Conservation (phyloP, 2,888 invertebrate species). For the Euzophera pinguis region DNA sequence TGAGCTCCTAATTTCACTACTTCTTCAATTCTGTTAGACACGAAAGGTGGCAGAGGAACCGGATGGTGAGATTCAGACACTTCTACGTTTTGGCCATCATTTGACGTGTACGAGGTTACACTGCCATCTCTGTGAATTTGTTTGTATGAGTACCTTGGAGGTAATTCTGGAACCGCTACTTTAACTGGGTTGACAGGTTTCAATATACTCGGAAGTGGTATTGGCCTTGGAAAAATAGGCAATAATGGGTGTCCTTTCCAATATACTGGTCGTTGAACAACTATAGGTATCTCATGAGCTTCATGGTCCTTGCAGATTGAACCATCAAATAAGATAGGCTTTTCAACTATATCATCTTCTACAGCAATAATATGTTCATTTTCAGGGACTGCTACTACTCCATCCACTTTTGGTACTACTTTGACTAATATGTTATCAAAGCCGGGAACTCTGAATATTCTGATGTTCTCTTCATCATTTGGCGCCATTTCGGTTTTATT, state of each 20-base stretch:
- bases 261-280: background rate
- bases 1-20: slow-evolving; percentile 18
- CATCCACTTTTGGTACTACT: slow-evolving; percentile 24
- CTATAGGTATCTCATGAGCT: background rate
- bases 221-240: background rate
- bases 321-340: slow-evolving; percentile 1
- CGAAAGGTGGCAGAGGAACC: slow-evolving; percentile 26
- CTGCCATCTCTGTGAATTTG: slow-evolving; percentile 30
- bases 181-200: slow-evolving; percentile 2
- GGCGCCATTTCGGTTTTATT: slow-evolving; percentile 15
- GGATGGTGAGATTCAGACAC: slow-evolving; percentile 28
- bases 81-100: slow-evolving; percentile 27
- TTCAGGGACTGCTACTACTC: slow-evolving; percentile 19
- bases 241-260: background rate
- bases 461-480: slow-evolving; percentile 17
- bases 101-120: slow-evolving; percentile 29
- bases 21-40: slow-evolving; percentile 30
- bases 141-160: slow-evolving; percentile 34
- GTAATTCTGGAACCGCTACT: slow-evolving; percentile 15
- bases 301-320: background rate
- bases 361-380: background rate
- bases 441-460: slow-evolving; percentile 34
- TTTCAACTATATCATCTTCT: background rate
- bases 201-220: background rate
- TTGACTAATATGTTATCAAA: slow-evolving; percentile 33